phyloP scores from a whole-genome alignment of 2,113 vertebrate genomes.

The Cynocephalus volans region DNA sequence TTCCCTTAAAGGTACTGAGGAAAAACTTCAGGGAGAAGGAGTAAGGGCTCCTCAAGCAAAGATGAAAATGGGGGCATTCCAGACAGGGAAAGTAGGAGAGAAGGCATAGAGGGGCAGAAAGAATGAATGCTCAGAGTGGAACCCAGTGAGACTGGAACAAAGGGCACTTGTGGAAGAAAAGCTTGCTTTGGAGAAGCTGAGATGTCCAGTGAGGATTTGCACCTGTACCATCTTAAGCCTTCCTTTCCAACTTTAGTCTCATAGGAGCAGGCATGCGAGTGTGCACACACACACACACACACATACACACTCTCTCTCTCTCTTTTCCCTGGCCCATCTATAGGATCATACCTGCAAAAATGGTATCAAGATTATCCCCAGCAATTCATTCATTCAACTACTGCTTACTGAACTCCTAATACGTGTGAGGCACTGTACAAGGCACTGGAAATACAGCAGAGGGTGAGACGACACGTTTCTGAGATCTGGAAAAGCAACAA shows the following conservation, averaged over 20 bases:
- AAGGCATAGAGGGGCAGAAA: background rate
- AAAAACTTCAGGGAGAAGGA: background rate
- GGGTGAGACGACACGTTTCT: background rate
- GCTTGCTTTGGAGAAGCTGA: background rate
- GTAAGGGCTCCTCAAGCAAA: background rate
- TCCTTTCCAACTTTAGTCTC: background rate
- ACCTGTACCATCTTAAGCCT: background rate
- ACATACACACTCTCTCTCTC: too few species aligned
- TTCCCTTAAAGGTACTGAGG: background rate
- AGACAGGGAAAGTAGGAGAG: background rate
- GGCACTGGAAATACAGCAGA: background rate
- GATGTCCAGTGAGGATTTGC: background rate
- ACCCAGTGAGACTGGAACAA: background rate
- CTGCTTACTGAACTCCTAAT: background rate
- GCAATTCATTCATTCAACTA: background rate
- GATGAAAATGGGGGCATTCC: background rate
- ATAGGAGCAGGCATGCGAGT: background rate
- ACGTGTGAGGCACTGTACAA: background rate
- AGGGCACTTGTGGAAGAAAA: background rate
- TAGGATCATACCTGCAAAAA: background rate
- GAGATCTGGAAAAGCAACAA: too few species aligned
- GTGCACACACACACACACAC: background rate
- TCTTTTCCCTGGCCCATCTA: background rate
- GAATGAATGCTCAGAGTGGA: background rate
- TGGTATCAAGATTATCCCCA: background rate